phyloP scores from a whole-genome alignment of 2,113 vertebrate species.

The Ahaetulla prasina region DNA sequence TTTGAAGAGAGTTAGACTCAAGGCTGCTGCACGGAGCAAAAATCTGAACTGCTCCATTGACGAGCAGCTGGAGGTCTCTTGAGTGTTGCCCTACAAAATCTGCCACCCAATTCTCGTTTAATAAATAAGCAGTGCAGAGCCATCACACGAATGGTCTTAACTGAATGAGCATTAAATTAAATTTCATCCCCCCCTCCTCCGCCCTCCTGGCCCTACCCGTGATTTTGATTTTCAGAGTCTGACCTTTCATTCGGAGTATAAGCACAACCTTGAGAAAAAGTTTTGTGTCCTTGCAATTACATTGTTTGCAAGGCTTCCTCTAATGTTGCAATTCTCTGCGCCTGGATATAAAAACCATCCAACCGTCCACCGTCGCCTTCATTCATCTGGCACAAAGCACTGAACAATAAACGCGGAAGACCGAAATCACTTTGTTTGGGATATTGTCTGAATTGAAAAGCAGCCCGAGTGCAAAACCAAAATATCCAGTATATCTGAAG shows the following conservation, averaged over 20 bases:
- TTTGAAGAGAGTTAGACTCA: background rate
- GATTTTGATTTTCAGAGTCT: background rate
- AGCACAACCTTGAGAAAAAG: background rate
- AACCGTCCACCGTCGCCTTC: background rate
- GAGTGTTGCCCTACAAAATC: background rate
- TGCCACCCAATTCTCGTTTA: background rate
- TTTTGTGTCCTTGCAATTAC: background rate
- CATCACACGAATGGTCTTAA: background rate
- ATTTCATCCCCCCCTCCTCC: background rate
- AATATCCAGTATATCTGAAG: background rate
- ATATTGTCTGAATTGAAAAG: conserved; percentile 11
- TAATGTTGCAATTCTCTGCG: background rate
- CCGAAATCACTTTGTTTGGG: conserved; percentile 11
- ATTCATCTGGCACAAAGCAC: background rate
- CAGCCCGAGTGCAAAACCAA: conserved; percentile 15
- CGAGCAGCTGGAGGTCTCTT: background rate
- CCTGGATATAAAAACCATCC: background rate
- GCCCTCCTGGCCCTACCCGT: background rate
- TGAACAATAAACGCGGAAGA: background rate
- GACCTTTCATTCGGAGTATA: background rate
- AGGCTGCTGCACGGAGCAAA: background rate
- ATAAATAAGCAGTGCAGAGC: background rate
- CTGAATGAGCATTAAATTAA: background rate
- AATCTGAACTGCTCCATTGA: background rate
- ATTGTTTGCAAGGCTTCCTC: background rate